Base-by-base conservation (phyloP, 1,140 invertebrate genomes). In the Drosophila sp. region DNA sequence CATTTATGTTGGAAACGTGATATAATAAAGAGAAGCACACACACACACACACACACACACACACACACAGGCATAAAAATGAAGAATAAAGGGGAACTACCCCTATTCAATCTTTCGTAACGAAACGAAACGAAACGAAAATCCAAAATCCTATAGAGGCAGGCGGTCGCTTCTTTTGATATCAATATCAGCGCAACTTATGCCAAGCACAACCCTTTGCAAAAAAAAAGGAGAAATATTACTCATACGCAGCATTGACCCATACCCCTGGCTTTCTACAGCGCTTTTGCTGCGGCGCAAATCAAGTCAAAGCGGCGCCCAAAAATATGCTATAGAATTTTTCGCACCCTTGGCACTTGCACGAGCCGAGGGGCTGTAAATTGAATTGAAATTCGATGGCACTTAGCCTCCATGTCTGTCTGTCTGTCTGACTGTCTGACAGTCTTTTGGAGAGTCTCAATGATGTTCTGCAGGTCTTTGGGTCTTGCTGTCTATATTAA, bases 331-430 rank as follows among this genome's bases (percentile, higher is more conserved):
- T 87, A 76, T 82, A 87, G 71, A 87, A 72, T 82, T 80, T 58
- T 89, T 82, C 66, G 83, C 82, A 86, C 82, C 76, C 82, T 79
- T 70, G 62, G 69, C 74, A 66, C 38, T 59, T 57, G 62, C 70
- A 70, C 74, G 72, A 80, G 63, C 32, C 50, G 8, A 36, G 65
- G 48, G 79, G 82, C 76, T 80, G 72, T 81, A 89, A 89, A 89
- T 89, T 89, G 83, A 89, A 89, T 89, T 89, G 83, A 89, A 89
- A 89, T 89, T 89, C 83, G 79, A 89, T 89, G 83, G 83, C 83
- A 89, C 83, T 89, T 89, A 83, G 72, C 72, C 66, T 50, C 16
- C 40, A 1, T 25, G 18, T 25, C 51, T 76, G 62, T 34, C 41
- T 51, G 76, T 45, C 40, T 66, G 59, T 18, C 29, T 45, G 71